Evolutionary conservation across 2,888 invertebrate genomes (phyloP), one percentile per base, ranked within the genome.

Genomic region (Xylota segnis): DNA sequence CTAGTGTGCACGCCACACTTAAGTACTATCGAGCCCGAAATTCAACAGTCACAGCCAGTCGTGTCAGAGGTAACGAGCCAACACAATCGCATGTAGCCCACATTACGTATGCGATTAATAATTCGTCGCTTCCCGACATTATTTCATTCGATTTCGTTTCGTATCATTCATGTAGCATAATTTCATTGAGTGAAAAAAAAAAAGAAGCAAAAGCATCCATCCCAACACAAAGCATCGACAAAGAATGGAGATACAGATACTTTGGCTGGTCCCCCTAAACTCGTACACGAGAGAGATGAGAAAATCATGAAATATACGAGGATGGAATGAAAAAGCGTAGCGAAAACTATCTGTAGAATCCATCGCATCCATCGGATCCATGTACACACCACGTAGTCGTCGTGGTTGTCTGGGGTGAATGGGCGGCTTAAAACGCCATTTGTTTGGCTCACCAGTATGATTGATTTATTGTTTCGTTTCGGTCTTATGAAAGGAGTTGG

Each of bases 391-490:
- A 23, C n/a, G n/a, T 23, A 1, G 23, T 23, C 23, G 23, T 23
- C 23, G 23, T 23, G 71, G 71, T 75, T 76, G 61, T 82, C 82
- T 76, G 71, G 86, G 76, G 82, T 76, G 86, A 86, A 82, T 82
- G 82, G 86, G 82, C 86, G 86, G 82, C 86, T 86, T 86, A 86
- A 82, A 86, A 76, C 82, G 82, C 86, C 82, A 86, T 86, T 82
- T 82, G 86, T 82, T 86, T 86, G 66, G 82, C 86, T 86, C 82
- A 76, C 71, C 76, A 86, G 81, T 59, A 71, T 86, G 86, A 86
- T 86, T 86, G 86, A 86, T 86, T 86, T 86, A 86, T 86, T 82
- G 82, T 76, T 76, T 75, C 58, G 75, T 75, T 74, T 82, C 34
- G 76, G 76, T 82, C 45, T 66, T 82, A 29, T 71, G 61, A 56